These are phyloP conservation scores for Chamaetylas fuelleborni DNA, from an alignment of 2,113 vertebrate genomes.

Conservation along the genomic window DNA sequence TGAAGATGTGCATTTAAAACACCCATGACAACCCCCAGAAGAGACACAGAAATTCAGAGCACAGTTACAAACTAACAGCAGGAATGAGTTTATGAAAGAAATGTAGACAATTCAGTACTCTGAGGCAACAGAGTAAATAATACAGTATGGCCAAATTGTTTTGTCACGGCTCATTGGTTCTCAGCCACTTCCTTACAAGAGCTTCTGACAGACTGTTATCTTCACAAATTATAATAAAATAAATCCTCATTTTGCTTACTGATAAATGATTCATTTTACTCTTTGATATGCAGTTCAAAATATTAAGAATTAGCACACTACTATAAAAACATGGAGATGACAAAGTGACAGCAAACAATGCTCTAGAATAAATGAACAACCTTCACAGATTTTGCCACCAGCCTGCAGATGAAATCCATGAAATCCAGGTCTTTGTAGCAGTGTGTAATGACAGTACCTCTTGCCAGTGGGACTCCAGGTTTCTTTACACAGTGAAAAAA, in stretches of 20 bases:
- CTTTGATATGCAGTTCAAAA: neutral
- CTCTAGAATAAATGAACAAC: conserved; percentile 66
- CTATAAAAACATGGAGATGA: neutral
- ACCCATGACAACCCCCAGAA: neutral
- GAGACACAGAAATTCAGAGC: neutral
- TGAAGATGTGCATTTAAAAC: neutral
- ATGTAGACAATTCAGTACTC: neutral
- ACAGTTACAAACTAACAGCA: neutral
- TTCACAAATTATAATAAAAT: neutral
- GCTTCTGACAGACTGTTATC: neutral
- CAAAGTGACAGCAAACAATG: neutral
- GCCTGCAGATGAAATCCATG: conserved; percentile 93
- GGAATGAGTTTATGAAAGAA: neutral
- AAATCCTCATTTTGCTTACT: neutral
- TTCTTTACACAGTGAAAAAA: conserved; percentile 71
- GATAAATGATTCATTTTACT: neutral
- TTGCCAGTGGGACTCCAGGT: conserved; percentile 88
- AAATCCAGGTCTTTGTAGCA: conserved; percentile 93
- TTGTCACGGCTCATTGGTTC: neutral
- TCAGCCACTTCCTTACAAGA: neutral
- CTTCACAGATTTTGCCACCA: conserved; percentile 88
- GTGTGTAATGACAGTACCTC: conserved; percentile 86
- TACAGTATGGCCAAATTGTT: neutral
- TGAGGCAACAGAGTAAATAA: neutral
- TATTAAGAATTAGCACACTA: neutral